These are phyloP conservation scores for Malacosoma neustria DNA, from an alignment of 2,888 invertebrate genomes.

Conservation along the genomic window DNA sequence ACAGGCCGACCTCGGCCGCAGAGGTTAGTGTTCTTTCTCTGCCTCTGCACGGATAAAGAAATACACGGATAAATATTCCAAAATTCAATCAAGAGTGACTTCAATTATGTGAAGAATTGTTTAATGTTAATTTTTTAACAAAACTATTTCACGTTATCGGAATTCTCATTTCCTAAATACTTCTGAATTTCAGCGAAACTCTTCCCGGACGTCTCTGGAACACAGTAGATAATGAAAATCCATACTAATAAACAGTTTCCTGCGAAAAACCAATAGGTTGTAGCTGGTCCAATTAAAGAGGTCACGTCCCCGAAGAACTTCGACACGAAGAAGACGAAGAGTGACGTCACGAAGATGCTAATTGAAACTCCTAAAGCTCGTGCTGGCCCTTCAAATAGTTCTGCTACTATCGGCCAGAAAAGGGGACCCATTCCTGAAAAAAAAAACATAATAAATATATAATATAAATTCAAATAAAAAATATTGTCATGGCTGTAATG, in stretches of 20 bases:
- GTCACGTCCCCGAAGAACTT: slow-evolving; percentile 17
- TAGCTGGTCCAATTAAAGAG: slow-evolving; percentile 14
- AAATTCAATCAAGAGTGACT: too few relatives aligned
- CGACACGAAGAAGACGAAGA: slow-evolving; percentile 13
- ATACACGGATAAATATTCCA: too few relatives aligned
- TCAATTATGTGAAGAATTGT: too few relatives aligned
- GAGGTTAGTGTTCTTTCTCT: too few relatives aligned
- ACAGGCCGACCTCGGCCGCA: too few relatives aligned
- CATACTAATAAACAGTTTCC: slow-evolving; percentile 9
- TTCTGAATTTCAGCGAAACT: slow-evolving; percentile 19
- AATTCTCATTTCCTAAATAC: slow-evolving; percentile 4
- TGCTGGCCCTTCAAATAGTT: slow-evolving; percentile 20
- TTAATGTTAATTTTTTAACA: too few relatives aligned
- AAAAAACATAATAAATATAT: background rate
- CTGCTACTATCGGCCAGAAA: slow-evolving; percentile 15
- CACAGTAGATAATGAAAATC: slow-evolving; percentile 12
- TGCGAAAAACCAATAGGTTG: slow-evolving; percentile 17
- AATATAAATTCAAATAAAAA: too few relatives aligned
- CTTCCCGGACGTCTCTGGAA: slow-evolving; percentile 23
- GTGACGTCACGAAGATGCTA: slow-evolving; percentile 7
- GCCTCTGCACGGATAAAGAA: too few relatives aligned
- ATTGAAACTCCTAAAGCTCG: slow-evolving; percentile 17
- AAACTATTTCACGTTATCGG: too few relatives aligned
- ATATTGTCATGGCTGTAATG: too few relatives aligned
- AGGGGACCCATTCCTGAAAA: slow-evolving; percentile 20